Evolutionary conservation across 2,113 vertebrate species (phyloP).

Genomic region (mouse (Mus musculus)): DNA sequence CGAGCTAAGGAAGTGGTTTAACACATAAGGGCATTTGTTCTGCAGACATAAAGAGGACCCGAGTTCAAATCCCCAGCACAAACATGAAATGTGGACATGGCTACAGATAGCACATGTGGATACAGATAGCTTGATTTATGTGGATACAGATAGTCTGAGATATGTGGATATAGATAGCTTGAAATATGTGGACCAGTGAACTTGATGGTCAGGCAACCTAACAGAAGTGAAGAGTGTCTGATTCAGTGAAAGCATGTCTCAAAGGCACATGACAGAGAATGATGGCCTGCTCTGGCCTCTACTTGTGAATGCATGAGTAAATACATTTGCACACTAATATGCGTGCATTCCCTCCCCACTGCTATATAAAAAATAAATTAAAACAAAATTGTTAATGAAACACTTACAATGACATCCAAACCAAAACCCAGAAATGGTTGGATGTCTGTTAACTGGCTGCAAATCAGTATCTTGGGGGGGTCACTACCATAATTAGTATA

Average conservation of each 20-base stretch:
- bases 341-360: background rate
- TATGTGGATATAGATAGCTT: too few relatives aligned
- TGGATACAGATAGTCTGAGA: too few relatives aligned
- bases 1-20: background rate
- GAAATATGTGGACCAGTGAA: background rate
- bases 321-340: background rate
- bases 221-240: background rate
- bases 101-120: too few relatives aligned
- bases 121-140: too few relatives aligned
- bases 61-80: background rate
- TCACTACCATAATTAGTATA: background rate
- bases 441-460: background rate
- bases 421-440: background rate
- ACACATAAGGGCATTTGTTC: background rate
- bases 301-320: too few relatives aligned
- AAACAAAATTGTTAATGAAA: background rate
- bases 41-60: background rate
- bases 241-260: background rate
- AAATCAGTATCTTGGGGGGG: background rate
- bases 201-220: too few relatives aligned
- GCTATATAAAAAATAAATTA: background rate
- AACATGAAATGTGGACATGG: background rate
- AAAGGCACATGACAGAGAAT: background rate
- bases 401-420: background rate
- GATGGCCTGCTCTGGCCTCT: background rate